These are phyloP conservation scores for Orchestes rusci DNA, from an alignment of 2,888 invertebrate genomes.

Conservation along the genomic window DNA sequence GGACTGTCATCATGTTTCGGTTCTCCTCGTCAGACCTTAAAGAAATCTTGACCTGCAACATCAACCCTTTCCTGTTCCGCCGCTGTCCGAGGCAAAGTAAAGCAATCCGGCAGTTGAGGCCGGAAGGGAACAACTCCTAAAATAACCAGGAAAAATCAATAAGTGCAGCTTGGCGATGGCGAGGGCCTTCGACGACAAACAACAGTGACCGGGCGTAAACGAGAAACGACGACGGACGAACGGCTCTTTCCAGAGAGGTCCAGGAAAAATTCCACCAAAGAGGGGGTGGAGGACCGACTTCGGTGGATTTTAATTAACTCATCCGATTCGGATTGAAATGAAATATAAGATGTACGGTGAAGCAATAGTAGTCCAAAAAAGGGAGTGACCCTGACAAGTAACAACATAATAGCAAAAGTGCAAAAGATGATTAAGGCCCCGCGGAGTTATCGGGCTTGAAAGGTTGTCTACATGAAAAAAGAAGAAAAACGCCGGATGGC, in stretches of 20 bases:
- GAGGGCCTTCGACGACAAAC: conserved; percentile 30
- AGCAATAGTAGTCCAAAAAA: too few relatives aligned
- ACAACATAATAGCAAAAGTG: too few relatives aligned
- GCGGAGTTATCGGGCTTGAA: conserved; percentile 20
- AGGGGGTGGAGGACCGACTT: conserved; percentile 4
- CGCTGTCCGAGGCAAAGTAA: conserved; percentile 14
- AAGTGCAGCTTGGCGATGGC: conserved; percentile 36
- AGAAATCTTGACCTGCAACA: too few relatives aligned
- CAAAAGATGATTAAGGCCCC: too few relatives aligned
- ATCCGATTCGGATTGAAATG: too few relatives aligned
- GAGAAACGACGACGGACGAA: conserved; percentile 14
- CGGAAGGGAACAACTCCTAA: conserved; percentile 33
- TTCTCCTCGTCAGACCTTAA: too few relatives aligned
- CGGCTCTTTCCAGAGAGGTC: too few relatives aligned
- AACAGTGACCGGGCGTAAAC: conserved; percentile 17
- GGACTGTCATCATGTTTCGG: too few relatives aligned
- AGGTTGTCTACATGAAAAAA: conserved; percentile 23
- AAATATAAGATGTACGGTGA: too few relatives aligned
- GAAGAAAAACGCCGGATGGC: conserved; percentile 12
- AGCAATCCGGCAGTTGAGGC: conserved; percentile 23
- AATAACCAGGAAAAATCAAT: conserved; percentile 39
- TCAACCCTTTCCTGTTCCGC: too few relatives aligned
- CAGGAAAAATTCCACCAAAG: conserved; percentile 21
- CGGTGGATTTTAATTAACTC: too few relatives aligned
- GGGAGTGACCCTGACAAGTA: too few relatives aligned